These are phyloP conservation scores for Acanthurus leucopareius DNA, from an alignment of 2,797 vertebrate genomes.

Conservation along the genomic window DNA sequence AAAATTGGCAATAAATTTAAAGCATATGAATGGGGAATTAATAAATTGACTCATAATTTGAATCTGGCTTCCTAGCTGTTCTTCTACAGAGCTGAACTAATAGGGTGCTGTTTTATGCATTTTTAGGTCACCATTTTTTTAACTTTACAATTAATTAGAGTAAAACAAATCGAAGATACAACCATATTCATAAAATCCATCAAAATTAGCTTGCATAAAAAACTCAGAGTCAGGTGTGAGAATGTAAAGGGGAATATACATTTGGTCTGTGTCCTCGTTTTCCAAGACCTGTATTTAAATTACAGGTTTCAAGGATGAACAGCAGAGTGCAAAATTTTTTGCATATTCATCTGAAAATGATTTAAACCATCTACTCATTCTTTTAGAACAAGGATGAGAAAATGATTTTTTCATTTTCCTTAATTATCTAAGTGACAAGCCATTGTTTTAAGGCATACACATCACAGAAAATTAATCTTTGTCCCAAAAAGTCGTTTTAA, in stretches of 20 bases:
- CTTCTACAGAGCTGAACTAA: background rate
- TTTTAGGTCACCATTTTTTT: background rate
- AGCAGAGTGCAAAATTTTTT: conserved; percentile 1
- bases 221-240: background rate
- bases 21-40: background rate
- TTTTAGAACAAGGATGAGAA: background rate
- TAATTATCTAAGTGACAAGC: background rate
- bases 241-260: background rate
- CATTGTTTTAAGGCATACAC: conserved; percentile 1
- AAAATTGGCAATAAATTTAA: background rate
- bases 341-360: background rate
- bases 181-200: background rate
- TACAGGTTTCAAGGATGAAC: background rate
- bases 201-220: background rate
- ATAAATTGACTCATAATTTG: background rate
- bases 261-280: background rate
- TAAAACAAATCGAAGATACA: background rate
- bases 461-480: background rate
- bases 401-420: background rate
- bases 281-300: background rate
- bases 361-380: background rate
- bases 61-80: background rate
- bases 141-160: background rate
- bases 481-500: background rate
- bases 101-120: background rate